phyloP scores from a whole-genome alignment of 2,113 vertebrate species.

The Oxyruncus cristatus region DNA sequence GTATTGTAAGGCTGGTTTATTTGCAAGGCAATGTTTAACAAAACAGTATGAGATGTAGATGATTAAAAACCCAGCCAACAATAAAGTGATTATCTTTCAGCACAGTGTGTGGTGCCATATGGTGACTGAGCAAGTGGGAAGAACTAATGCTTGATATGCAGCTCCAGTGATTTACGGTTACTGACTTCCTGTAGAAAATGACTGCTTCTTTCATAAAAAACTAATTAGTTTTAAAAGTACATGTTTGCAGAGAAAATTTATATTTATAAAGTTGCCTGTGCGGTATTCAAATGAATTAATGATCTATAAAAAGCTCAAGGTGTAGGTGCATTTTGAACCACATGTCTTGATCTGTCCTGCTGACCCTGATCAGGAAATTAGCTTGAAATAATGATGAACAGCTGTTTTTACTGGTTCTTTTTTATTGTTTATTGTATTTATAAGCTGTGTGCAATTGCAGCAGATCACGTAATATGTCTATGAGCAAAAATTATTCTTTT shows the following conservation, averaged over 20 bases:
- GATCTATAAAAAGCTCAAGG: neutral
- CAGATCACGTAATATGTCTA: neutral
- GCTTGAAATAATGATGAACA: neutral
- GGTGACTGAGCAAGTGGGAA: slow-evolving; percentile 62
- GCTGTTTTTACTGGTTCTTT: neutral
- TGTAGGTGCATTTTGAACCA: neutral
- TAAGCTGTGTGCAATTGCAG: neutral
- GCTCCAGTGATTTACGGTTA: slow-evolving; percentile 44
- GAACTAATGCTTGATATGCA: slow-evolving; percentile 49
- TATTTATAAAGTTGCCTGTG: neutral
- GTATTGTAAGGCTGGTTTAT: neutral
- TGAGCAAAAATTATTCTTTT: neutral
- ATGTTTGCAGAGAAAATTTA: neutral
- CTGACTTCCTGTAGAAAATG: slow-evolving; percentile 53
- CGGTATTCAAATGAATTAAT: neutral
- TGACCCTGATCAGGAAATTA: neutral
- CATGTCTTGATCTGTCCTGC: neutral
- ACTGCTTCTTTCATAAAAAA: slow-evolving; percentile 58
- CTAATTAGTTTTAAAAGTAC: slow-evolving; percentile 37
- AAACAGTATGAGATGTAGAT: slow-evolving; percentile 52
- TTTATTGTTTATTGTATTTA: neutral
- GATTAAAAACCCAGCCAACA: slow-evolving; percentile 63
- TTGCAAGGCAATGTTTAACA: slow-evolving; percentile 47
- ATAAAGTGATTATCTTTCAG: slow-evolving; percentile 68
- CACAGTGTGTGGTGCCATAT: slow-evolving; percentile 61